Conservation (phyloP, 2,888 invertebrate genomes). For the Harmothoe impar region DNA sequence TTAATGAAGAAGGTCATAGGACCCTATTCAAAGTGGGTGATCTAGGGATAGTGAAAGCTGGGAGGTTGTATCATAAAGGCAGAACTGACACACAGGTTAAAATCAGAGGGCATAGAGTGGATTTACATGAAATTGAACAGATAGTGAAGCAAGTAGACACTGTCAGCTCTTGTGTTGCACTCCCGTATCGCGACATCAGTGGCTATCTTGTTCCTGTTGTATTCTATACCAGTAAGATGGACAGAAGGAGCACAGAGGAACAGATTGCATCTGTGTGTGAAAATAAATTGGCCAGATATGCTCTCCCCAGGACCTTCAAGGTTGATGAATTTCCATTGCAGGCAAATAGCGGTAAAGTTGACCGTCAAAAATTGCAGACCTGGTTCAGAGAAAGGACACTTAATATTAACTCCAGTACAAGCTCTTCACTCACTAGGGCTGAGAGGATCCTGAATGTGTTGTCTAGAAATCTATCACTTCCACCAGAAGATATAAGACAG, state of each 20-base stretch:
- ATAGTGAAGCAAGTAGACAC: neutral
- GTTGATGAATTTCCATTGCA: neutral
- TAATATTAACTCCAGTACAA: neutral
- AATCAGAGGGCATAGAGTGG: neutral
- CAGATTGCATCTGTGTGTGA: neutral
- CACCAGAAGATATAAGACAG: neutral
- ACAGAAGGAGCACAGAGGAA: neutral
- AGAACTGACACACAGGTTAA: neutral
- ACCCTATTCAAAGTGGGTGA: neutral
- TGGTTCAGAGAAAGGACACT: neutral
- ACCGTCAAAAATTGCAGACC: neutral
- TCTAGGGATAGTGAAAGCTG: neutral
- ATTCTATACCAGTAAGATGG: neutral
- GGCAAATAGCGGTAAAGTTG: neutral
- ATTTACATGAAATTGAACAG: conserved; percentile 13
- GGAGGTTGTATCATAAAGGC: conserved; percentile 7
- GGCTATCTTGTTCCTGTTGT: conserved; percentile 37
- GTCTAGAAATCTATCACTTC: conserved; percentile 4
- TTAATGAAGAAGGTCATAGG: conserved; percentile 10
- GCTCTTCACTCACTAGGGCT: neutral
- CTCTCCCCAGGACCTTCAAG: neutral
- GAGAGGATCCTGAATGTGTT: conserved; percentile 1
- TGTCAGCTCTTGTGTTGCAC: neutral
- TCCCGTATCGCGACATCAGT: neutral
- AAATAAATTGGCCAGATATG: neutral